Percentiles rank a stretch among this genome's conserved stretches.
These are phyloP conservation scores for Centropus unirufus DNA, from an alignment of 2,113 vertebrate species.

Conservation along the genomic window DNA sequence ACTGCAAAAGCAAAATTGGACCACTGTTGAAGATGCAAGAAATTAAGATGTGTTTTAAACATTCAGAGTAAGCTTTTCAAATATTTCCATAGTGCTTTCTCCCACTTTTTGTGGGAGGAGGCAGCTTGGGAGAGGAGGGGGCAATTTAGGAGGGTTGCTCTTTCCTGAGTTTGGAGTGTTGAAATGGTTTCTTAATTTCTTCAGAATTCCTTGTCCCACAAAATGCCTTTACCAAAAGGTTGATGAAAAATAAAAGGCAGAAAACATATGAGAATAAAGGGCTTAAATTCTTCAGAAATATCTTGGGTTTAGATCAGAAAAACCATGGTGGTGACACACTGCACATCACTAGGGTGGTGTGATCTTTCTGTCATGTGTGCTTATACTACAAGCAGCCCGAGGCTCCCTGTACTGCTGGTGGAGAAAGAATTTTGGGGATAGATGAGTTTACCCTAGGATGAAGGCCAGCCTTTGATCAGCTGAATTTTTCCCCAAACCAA, in stretches of 20 bases:
- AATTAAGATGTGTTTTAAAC: not conserved
- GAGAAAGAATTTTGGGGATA: not conserved
- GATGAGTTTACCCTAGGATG: not conserved
- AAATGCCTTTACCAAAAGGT: not conserved
- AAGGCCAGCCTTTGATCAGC: not conserved
- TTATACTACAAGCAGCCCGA: fast-evolving
- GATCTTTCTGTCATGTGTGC: not conserved
- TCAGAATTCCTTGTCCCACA: not conserved
- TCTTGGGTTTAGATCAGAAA: not conserved
- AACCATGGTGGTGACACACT: not conserved
- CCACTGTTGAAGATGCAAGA: not conserved
- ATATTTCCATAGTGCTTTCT: not conserved
- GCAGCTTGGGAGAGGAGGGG: not conserved
- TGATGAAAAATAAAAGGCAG: not conserved
- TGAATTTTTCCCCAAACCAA: not conserved
- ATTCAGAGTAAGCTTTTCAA: not conserved
- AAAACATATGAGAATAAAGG: not conserved
- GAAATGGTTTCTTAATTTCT: not conserved
- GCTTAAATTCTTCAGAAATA: not conserved
- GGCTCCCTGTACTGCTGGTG: not conserved
- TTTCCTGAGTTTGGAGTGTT: not conserved
- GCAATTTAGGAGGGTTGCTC: not conserved
- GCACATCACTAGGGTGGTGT: not conserved
- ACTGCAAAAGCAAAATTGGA: not conserved
- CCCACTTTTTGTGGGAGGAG: not conserved